Evolutionary conservation across 2,888 invertebrate genomes (phyloP).

Genomic region (Lamellibrachia satsuma): DNA sequence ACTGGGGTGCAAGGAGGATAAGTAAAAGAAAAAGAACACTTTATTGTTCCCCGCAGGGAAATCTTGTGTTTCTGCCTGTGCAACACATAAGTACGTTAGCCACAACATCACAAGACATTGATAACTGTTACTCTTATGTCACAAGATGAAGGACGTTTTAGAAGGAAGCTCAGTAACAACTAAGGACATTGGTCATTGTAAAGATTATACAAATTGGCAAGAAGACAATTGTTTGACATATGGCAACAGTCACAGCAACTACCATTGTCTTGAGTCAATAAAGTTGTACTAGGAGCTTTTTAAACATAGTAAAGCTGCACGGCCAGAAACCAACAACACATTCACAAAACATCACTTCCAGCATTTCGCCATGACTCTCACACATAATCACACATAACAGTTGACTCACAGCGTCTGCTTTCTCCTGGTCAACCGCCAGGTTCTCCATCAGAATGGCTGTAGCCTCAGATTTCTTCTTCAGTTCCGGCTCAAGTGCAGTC

Average conservation of each 20-base stretch:
- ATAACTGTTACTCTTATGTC: not conserved
- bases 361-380: not conserved
- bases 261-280: not conserved
- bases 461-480: conserved; percentile 80
- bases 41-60: no score
- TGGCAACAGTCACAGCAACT: not conserved
- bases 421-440: conserved; percentile 81
- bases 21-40: no score
- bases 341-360: not conserved
- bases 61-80: no score
- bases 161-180: not conserved
- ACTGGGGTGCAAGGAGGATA: no score
- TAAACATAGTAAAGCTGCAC: not conserved
- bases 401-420: conserved; percentile 76
- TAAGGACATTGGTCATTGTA: not conserved
- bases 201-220: not conserved
- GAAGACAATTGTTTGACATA: not conserved
- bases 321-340: not conserved
- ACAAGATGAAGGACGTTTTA: not conserved
- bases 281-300: not conserved
- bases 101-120: not conserved
- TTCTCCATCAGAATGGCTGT: conserved; percentile 79
- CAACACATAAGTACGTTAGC: no score
- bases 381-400: not conserved
- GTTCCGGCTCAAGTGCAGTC: conserved; percentile 80